These are phyloP conservation scores for Diabrotica balteata DNA, from an alignment of 2,888 invertebrate species.

Conservation along the genomic window DNA sequence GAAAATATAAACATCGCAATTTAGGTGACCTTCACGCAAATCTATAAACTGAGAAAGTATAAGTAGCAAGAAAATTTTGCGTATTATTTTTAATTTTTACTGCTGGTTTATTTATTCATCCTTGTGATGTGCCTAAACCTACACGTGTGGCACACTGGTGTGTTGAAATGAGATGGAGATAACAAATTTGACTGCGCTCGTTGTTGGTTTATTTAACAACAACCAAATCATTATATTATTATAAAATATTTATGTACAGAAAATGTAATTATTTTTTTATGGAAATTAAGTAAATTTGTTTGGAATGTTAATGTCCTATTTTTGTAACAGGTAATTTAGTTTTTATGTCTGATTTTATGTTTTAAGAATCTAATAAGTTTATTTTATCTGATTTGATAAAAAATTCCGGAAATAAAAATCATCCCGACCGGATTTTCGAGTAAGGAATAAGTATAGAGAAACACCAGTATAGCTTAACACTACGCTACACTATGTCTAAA, in stretches of 20 bases:
- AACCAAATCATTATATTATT: no score
- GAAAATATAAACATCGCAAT: background rate
- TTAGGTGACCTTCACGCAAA: conserved; percentile 9
- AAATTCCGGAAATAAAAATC: no score
- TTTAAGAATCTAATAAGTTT: no score
- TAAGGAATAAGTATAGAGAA: no score
- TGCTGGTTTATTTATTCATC: conserved; percentile 16
- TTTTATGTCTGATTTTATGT: no score
- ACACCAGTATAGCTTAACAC: no score
- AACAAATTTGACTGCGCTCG: background rate
- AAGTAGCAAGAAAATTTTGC: conserved; percentile 4
- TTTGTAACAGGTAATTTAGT: no score
- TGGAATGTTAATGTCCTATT: no score
- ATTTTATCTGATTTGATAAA: no score
- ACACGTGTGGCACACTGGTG: conserved; percentile 10
- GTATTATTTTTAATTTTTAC: conserved; percentile 24
- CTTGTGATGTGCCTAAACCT: conserved; percentile 13
- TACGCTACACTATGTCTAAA: no score
- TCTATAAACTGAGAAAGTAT: conserved; percentile 7
- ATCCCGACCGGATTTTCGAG: no score
- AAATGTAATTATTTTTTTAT: conserved; percentile 5
- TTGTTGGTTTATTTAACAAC: background rate
- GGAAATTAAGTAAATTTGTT: conserved; percentile 9
- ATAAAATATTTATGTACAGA: conserved; percentile 5
- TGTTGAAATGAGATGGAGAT: background rate